Percentiles rank a stretch among this genome's conserved stretches.
These are phyloP conservation scores for Lophura nycthemera DNA, from an alignment of 2,113 vertebrate genomes.

Conservation along the genomic window DNA sequence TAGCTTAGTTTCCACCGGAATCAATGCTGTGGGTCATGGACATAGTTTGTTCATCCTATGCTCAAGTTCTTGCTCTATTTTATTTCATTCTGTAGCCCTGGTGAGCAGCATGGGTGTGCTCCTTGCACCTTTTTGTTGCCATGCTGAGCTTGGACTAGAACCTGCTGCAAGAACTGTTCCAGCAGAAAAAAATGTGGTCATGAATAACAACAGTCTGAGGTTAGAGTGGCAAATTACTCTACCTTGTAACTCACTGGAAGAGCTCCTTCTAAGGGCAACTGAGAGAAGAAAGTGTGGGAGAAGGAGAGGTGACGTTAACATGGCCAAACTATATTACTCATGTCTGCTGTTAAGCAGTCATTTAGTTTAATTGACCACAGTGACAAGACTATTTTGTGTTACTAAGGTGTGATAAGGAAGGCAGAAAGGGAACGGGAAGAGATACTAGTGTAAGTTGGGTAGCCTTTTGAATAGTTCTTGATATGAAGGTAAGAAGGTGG, in stretches of 20 bases:
- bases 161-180: background rate
- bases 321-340: background rate
- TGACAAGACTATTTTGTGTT: background rate
- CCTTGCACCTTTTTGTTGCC: background rate
- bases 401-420: background rate
- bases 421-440: background rate
- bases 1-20: background rate
- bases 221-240: background rate
- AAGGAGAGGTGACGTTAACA: background rate
- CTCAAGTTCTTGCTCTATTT: background rate
- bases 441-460: background rate
- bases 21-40: background rate
- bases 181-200: background rate
- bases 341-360: background rate
- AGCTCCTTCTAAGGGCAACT: background rate
- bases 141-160: background rate
- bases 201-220: background rate
- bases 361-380: background rate
- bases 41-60: background rate
- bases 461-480: background rate
- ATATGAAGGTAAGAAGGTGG: background rate
- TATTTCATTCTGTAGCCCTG: background rate
- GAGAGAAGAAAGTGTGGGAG: background rate
- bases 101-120: background rate
- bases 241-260: background rate